Evolutionary conservation across 2,113 vertebrate species (phyloP).

Genomic region (Ranitomeya variabilis): DNA sequence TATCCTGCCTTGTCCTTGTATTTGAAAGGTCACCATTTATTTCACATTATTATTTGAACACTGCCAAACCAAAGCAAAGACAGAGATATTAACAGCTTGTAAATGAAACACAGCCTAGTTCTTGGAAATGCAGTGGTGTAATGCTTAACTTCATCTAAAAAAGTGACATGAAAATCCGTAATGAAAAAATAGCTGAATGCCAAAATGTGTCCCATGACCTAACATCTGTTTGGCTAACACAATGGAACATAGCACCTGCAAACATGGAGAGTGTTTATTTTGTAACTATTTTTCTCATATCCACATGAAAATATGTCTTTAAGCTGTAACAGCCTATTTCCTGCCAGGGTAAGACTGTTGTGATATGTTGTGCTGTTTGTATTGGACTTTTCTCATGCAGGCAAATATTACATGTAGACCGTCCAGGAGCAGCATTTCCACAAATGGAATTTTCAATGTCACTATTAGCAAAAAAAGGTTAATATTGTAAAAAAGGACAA

Average conservation of each 20-base stretch:
- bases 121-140: constrained; percentile 59
- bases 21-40: constrained; percentile 67
- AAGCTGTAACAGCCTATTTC: constrained; percentile 64
- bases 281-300: constrained; percentile 69
- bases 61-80: constrained; percentile 61
- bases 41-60: constrained; percentile 52
- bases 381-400: constrained; percentile 66
- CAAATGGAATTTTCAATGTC: constrained; percentile 43
- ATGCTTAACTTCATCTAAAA: constrained; percentile 63
- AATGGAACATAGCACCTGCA: constrained; percentile 73
- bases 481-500: neutral
- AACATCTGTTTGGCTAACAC: constrained; percentile 76
- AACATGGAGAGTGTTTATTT: constrained; percentile 67
- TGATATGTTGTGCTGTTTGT: constrained; percentile 71
- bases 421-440: constrained; percentile 39
- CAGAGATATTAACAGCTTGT: constrained; percentile 65
- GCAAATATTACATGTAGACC: constrained; percentile 48
- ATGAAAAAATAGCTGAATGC: constrained; percentile 59
- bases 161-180: constrained; percentile 64
- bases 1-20: constrained; percentile 44
- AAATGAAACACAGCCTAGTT: constrained; percentile 65
- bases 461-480: constrained; percentile 32
- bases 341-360: constrained; percentile 67
- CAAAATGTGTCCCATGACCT: constrained; percentile 61
- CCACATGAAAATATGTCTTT: constrained; percentile 64